These are phyloP conservation scores for Halisarca cf. caerulea DNA, from an alignment of 37 sponge, comb jelly and placozoan species.

Conservation along the genomic window DNA sequence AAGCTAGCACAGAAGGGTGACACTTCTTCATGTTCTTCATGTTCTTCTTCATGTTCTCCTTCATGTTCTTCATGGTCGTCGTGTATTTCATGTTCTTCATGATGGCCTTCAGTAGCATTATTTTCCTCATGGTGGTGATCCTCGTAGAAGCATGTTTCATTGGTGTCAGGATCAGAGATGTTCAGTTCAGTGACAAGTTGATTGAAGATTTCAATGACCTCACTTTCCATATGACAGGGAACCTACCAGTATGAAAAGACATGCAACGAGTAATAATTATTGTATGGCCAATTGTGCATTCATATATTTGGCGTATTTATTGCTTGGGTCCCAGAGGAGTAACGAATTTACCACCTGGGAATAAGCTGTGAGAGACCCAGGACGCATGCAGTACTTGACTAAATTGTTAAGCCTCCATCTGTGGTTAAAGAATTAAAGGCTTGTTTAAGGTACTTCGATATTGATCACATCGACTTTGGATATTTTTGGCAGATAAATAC, in stretches of 20 bases:
- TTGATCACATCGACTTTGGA: too few species aligned
- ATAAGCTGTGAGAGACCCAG: too few species aligned
- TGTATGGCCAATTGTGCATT: too few species aligned
- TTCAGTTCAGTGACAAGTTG: not conserved
- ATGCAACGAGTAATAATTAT: not conserved
- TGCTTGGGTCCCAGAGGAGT: too few species aligned
- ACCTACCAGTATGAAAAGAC: constrained; percentile 1
- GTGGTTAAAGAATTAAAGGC: too few species aligned
- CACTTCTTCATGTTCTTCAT: not conserved
- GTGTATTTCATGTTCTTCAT: not conserved
- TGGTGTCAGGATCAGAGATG: not conserved
- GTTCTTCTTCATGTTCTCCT: not conserved
- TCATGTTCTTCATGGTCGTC: not conserved
- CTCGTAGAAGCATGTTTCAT: not conserved
- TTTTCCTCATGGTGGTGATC: not conserved
- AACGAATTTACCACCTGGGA: too few species aligned
- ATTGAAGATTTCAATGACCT: constrained; percentile 14
- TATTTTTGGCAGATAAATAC: too few species aligned
- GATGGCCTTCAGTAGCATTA: not conserved
- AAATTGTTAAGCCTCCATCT: too few species aligned
- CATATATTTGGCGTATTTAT: too few species aligned
- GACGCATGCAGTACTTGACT: too few species aligned
- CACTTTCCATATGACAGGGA: constrained; percentile 8
- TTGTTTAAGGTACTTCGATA: too few species aligned
- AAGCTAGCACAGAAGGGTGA: not conserved